Evolutionary conservation across 2,797 vertebrate species (phyloP), one percentile per base, ranked within the genome.

Genomic region (Monodelphis domestica): DNA sequence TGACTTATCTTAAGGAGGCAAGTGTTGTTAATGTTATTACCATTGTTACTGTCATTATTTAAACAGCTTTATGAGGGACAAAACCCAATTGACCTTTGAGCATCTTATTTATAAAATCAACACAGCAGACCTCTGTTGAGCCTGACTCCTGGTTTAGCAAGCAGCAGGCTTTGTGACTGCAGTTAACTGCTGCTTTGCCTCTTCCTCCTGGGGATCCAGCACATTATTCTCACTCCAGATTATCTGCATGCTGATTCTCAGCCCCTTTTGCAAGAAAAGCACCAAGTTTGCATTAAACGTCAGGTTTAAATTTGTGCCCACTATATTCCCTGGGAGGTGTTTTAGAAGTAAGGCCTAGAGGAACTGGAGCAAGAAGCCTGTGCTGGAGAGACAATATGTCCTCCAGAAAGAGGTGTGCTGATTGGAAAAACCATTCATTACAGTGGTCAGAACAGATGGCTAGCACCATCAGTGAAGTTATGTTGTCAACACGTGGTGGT

Each of bases 91-190:
- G 93, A 78, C 89, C 94, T 97, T 87, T 88, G 89, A 24, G 10
- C 52, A 89, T 94, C 95, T 55, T 54, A 53, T 88, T 97, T 96
- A 93, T 96, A 92, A 96, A 97, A 94, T 92, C 93, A 88, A 1
- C 93, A 78, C 55, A 0, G 51, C 12, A 30, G 70, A 28, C 59
- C 87, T 91, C n/a, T 3, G 93, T 5, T 7, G 53, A 84, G 90
- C 84, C 29, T 30, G 21, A 33, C 45, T 70, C 54, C 54, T 52
- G 21, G 33, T 3, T 53, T 45, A 91, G 53, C 70, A 55, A 87
- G 91, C 38, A 29, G 88, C 59, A 11, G 52, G 11, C 87, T 57
- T 89, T 90, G 90, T 92, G 84, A 87, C 89, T 33, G 29, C 50
- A 88, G 26, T 51, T 28, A 45, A 70, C 45, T n/a, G 57, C 63